A percentile compares a stretch with the other conserved stretches of the same genome.
Evolutionary conservation across 2,797 vertebrate species (phyloP).

Genomic region (Hozukius guyotensis): DNA sequence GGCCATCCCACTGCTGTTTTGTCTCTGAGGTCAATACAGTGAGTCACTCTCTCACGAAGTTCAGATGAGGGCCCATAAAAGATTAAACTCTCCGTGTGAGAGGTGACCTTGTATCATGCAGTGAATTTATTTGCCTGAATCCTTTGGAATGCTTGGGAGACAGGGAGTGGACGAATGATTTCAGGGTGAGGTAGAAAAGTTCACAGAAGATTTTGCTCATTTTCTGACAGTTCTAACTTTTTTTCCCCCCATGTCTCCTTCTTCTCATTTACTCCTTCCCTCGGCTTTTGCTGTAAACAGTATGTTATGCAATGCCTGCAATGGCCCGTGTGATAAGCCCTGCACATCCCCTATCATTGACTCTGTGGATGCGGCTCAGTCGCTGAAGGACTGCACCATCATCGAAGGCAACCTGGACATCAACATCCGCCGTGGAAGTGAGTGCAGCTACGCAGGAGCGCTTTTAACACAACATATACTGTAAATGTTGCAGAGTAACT

Average conservation of each 20-base stretch:
- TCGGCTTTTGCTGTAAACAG: conserved; percentile 73
- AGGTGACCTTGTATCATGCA: conserved; percentile 61
- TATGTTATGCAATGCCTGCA: conserved; percentile 94
- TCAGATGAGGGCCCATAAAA: conserved; percentile 63
- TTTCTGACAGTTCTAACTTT: neutral
- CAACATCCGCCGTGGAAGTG: conserved; percentile 97
- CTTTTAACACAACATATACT: neutral
- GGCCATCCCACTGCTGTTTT: conserved; percentile 46
- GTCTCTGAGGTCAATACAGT: conserved; percentile 65
- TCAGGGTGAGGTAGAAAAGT: conserved; percentile 49
- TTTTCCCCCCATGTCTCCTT: neutral
- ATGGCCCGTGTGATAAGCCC: conserved; percentile 94
- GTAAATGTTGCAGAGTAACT: neutral
- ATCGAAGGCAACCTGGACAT: conserved; percentile 95
- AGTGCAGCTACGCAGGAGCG: conserved; percentile 75
- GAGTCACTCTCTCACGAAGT: conserved; percentile 69
- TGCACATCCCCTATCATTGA: conserved; percentile 89
- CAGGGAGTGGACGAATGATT: conserved; percentile 50
- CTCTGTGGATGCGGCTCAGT: conserved; percentile 94
- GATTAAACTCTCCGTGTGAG: conserved; percentile 59
- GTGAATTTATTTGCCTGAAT: conserved; percentile 62
- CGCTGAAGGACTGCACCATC: conserved; percentile 94
- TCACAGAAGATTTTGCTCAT: conserved; percentile 9
- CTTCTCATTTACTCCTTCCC: neutral
- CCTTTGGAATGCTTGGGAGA: conserved; percentile 48